These are phyloP conservation scores for Paralvinella palmiformis DNA, from an alignment of 1,140 invertebrate species.

Conservation along the genomic window DNA sequence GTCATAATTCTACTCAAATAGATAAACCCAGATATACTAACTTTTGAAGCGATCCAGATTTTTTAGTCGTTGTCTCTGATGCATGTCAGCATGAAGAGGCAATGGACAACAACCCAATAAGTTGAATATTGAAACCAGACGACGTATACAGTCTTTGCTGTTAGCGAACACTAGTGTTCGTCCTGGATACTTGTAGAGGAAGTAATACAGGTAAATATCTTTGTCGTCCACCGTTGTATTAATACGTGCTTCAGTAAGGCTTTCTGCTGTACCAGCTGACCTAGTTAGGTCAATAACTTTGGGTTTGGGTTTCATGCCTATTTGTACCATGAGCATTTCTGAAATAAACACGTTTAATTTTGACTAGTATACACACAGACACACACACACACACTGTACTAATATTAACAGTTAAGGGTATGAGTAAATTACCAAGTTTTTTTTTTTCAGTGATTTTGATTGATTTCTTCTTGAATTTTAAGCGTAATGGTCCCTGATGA, in stretches of 20 bases:
- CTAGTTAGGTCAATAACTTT: slow-evolving; percentile 89
- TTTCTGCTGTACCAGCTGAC: slow-evolving; percentile 66
- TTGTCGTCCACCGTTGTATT: slow-evolving; percentile 54
- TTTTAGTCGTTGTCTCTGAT: slow-evolving; percentile 86
- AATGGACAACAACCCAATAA: slow-evolving; percentile 72
- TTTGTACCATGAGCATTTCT: slow-evolving; percentile 53
- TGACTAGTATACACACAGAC: not conserved
- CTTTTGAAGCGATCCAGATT: slow-evolving; percentile 87
- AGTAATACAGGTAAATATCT: slow-evolving; percentile 91
- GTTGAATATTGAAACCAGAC: slow-evolving; percentile 74
- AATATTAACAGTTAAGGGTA: not conserved
- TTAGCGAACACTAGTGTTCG: slow-evolving; percentile 95
- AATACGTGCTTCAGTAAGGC: slow-evolving; percentile 75
- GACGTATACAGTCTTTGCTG: slow-evolving; percentile 85
- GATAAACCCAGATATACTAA: slow-evolving; percentile 45
- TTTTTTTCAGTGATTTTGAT: slow-evolving; percentile 31
- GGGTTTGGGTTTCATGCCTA: slow-evolving; percentile 74
- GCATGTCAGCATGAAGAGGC: slow-evolving; percentile 90
- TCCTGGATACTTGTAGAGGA: slow-evolving; percentile 74
- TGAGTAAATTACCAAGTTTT: slow-evolving; percentile 33
- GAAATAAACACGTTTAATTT: slow-evolving; percentile 16
- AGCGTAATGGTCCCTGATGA: slow-evolving; percentile 72
- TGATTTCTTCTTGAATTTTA: slow-evolving; percentile 58
- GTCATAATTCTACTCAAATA: too few relatives aligned
- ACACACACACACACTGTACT: too few relatives aligned